Evolutionary conservation across 2,888 invertebrate species (phyloP), one percentile per base, ranked within the genome.

Genomic region (Acronicta aceris): DNA sequence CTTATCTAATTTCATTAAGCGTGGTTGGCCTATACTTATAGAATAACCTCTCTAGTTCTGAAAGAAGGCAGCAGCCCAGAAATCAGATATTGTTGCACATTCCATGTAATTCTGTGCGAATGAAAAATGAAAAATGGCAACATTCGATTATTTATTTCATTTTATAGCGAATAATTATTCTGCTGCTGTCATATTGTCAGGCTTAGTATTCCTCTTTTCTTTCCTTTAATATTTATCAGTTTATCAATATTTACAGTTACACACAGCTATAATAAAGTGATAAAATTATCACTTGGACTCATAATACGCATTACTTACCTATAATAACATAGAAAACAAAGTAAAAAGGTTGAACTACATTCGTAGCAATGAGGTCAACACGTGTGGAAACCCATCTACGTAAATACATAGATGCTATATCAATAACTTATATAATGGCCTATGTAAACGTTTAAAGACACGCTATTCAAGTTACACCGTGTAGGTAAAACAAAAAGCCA

Each of bases 331-430:
- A 43, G 48, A 71, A 60, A 53, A 71, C 59, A 55, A 59, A 50
- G 54, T 71, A 60, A 61, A 60, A 57, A 65, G 57, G 55, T 59
- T 58, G 61, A 40, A 47, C 52, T 65, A 69, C 40, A 66, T 66
- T 54, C 9, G 7, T 58, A 45, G 4, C 64, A 43, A 50, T 58
- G 21, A 76, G 71, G 73, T 59, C 62, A 75, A 56, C 60, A 64
- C 59, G 50, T 68, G 73, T 64, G 6, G 13, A 6, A 13, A 30
- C 9, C 30, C 41, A 48, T 58, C 43, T 65, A 62, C 33, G 47
- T 68, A 56, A 63, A 65, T 54, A 55, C 36, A 48, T 55, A 43
- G 46, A 58, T 41, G 40, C 21, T 59, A 53, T 64, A 57, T 48
- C 55, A 59, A 65, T 65, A 59, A 42, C 42, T 55, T 45, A 47